Base-by-base conservation (phyloP, 2,888 invertebrate genomes). In the Phytoseiulus persimilis region DNA sequence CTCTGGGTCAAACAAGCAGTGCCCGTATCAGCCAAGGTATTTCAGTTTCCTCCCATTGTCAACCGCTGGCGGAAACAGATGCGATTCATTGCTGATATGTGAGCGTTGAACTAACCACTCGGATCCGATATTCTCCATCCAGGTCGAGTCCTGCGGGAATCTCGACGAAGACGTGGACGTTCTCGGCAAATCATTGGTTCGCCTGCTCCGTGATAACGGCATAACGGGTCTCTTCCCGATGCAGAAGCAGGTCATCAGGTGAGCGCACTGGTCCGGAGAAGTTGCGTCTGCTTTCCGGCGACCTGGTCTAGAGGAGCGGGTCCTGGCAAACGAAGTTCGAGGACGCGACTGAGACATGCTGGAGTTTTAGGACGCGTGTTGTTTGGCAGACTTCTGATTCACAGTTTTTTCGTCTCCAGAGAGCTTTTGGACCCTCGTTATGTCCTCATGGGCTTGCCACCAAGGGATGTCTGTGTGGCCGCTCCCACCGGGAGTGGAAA, bases 401-500 rank as follows among this genome's bases (percentile, higher is more conserved):
- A 2, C 18, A 96, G 0, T 95, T 97, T 91, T 95, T 96, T 5
- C 96, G 95, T 94, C 93, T 97, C 89, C 92, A 96, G 65, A 93
- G 95, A 91, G 94, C 94, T 91, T 94, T 95, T 91, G 92, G 93
- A 91, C 93, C 94, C 91, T 94, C 95, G 90, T 5, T 33, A 39
- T n/a, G 45, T 32, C 9, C 32, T 33, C 28, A 31, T 32, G 32
- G 87, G 87, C 32, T 87, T 91, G 91, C 95, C 96, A 93, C 96
- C 97, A 0, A 94, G 95, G 91, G 99, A 99, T 93, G 94, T 98
- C 90, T 99, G 99, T 93, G 96, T 99, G 45, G 98, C 97, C 83
- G 98, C 98, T 31, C 98, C 99, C 0, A 99, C 99, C 0, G 98
- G 98, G 31, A 98, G 98, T 94, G 99, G 99, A 32, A 99, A 99